Percentiles rank a stretch among this genome's conserved stretches.
Evolutionary conservation across 2,797 vertebrate genomes (phyloP).

Genomic region (Phalloptychus januarius): DNA sequence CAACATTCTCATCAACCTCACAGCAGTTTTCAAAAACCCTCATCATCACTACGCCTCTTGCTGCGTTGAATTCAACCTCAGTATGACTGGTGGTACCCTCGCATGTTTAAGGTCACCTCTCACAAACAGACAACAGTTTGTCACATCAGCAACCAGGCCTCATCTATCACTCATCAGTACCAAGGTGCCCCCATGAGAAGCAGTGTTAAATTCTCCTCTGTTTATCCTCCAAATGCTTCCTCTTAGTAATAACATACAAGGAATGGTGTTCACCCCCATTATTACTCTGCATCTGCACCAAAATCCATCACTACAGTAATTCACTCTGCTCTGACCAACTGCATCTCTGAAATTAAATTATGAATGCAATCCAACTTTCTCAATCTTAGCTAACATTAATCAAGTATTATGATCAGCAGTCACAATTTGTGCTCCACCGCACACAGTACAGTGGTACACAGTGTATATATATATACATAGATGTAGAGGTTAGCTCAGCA

Average conservation of each 20-base stretch:
- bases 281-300: slow-evolving; percentile 7
- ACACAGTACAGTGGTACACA: too few relatives aligned
- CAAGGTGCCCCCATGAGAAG: slow-evolving; percentile 13
- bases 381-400: slow-evolving; percentile 19
- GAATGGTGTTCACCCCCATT: not conserved
- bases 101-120: slow-evolving; percentile 15
- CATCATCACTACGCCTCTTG: not conserved
- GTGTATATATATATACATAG: not conserved
- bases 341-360: slow-evolving; percentile 23
- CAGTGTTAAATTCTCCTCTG: not conserved
- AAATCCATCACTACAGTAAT: slow-evolving; percentile 9
- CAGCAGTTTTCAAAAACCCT: slow-evolving; percentile 3
- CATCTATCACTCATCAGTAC: slow-evolving; percentile 1
- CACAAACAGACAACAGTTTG: slow-evolving; percentile 17
- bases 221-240: slow-evolving; percentile 13
- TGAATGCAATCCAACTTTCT: slow-evolving; percentile 7
- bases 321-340: slow-evolving; percentile 5
- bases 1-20: slow-evolving; percentile 2
- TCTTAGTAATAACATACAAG: slow-evolving; percentile 7
- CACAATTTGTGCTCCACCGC: not conserved
- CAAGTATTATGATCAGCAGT: slow-evolving; percentile 4
- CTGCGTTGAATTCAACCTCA: not conserved
- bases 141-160: slow-evolving; percentile 7
- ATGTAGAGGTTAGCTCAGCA: not conserved
- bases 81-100: slow-evolving; percentile 13